Conservation (phyloP, 2,888 invertebrate genomes). For the Tupiocoris notatus region DNA sequence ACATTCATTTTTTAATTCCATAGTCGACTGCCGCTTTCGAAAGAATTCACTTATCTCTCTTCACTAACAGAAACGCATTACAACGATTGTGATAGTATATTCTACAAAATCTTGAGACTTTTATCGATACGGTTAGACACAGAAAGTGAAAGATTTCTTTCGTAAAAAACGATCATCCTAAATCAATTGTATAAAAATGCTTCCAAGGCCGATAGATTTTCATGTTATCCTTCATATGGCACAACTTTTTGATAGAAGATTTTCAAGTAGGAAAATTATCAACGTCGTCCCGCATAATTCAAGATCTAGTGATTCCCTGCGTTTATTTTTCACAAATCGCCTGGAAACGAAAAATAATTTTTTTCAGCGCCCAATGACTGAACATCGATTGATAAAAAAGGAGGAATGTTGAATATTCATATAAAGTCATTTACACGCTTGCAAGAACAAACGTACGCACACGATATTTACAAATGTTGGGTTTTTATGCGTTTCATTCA, state of each 20-base stretch:
- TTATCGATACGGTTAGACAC: constrained; percentile 35
- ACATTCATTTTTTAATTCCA: constrained; percentile 18
- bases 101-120: constrained; percentile 33
- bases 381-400: not conserved
- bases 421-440: constrained; percentile 31
- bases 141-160: constrained; percentile 15
- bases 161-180: constrained; percentile 27
- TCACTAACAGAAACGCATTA: constrained; percentile 17
- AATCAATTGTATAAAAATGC: constrained; percentile 30
- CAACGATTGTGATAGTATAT: constrained; percentile 32
- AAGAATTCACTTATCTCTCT: not conserved
- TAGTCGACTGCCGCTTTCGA: constrained; percentile 7
- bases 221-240: constrained; percentile 10
- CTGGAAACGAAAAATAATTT: not conserved
- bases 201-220: constrained; percentile 32
- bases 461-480: constrained; percentile 21
- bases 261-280: not conserved
- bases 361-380: not conserved
- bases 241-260: constrained; percentile 27
- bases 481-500: constrained; percentile 1
- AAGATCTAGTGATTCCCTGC: no score
- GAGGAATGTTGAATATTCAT: constrained; percentile 24
- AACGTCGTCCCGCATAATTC: not conserved
- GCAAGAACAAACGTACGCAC: constrained; percentile 31
- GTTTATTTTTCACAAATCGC: not conserved